Percentiles rank a stretch among this genome's conserved stretches.
These are phyloP conservation scores for Ameiurus melas DNA, from an alignment of 2,113 vertebrate genomes.

Conservation along the genomic window DNA sequence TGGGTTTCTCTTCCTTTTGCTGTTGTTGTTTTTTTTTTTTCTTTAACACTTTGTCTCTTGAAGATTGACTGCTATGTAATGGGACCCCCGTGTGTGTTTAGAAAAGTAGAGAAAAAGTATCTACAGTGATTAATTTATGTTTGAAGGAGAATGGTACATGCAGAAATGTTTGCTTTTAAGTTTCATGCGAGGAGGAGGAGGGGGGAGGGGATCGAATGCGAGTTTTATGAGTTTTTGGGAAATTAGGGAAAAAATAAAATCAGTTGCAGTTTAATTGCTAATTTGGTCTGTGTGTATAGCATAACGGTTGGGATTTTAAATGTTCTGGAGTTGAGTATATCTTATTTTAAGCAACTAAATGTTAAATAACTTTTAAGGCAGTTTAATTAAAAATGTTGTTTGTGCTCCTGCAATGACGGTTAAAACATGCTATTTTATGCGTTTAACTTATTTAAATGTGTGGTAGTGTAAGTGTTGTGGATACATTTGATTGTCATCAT, in stretches of 20 bases:
- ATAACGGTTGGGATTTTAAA: slow-evolving; percentile 34
- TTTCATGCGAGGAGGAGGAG: slow-evolving; percentile 31
- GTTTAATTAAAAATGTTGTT: slow-evolving; percentile 45
- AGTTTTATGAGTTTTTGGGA: slow-evolving; percentile 47
- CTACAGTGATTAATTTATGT: slow-evolving; percentile 55
- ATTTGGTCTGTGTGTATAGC: slow-evolving; percentile 39
- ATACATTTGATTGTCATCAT: slow-evolving; percentile 2
- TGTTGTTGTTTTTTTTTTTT: slow-evolving; percentile 26
- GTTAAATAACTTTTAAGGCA: slow-evolving; percentile 48
- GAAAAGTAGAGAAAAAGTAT: slow-evolving; percentile 54
- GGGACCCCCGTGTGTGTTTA: slow-evolving; percentile 57
- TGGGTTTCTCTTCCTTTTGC: slow-evolving; percentile 32
- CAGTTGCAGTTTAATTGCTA: slow-evolving; percentile 44
- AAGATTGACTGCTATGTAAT: slow-evolving; percentile 55
- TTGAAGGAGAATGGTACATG: slow-evolving; percentile 55
- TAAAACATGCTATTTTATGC: neutral
- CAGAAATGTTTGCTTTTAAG: slow-evolving; percentile 50
- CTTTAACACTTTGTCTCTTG: slow-evolving; percentile 45
- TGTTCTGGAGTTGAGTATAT: slow-evolving; percentile 33
- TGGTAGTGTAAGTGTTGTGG: neutral
- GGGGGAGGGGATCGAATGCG: neutral
- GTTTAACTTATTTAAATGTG: slow-evolving; percentile 8
- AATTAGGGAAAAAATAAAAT: slow-evolving; percentile 36
- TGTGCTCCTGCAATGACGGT: neutral
- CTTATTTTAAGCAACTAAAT: slow-evolving; percentile 40